Conservation (phyloP, 2,113 vertebrate species). For the Boleophthalmus pectinirostris region DNA sequence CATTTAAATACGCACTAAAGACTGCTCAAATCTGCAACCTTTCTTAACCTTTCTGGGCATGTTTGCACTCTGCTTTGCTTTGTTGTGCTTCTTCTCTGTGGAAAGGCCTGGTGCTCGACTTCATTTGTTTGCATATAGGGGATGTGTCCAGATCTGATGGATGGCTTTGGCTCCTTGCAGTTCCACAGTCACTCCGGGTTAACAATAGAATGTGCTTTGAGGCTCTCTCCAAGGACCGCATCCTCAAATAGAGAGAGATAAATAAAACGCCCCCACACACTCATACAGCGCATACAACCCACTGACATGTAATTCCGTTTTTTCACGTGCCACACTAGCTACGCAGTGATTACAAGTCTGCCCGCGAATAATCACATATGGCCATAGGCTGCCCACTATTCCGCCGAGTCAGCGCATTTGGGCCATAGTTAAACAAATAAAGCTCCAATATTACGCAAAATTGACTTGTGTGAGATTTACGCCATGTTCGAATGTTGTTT, state of each 20-base stretch:
- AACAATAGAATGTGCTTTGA: conserved; percentile 57
- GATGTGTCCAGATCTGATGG: conserved; percentile 69
- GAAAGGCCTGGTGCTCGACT: conserved; percentile 59
- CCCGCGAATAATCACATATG: conserved; percentile 20
- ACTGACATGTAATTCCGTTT: conserved; percentile 31
- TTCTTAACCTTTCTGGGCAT: conserved; percentile 42
- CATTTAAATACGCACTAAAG: conserved; percentile 44
- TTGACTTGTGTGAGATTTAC: too few relatives aligned
- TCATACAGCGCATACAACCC: conserved; percentile 11
- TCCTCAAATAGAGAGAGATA: conserved; percentile 67
- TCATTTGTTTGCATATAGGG: conserved; percentile 72
- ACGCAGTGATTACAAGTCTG: conserved; percentile 8
- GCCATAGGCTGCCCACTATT: conserved; percentile 16
- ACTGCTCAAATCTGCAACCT: conserved; percentile 52
- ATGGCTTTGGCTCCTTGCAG: conserved; percentile 59
- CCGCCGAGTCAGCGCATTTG: not conserved
- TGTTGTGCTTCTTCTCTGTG: conserved; percentile 21
- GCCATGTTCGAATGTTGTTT: too few relatives aligned
- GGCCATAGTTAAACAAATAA: not conserved
- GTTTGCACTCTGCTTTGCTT: conserved; percentile 45
- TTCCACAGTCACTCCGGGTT: conserved; percentile 50
- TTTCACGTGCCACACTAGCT: not conserved
- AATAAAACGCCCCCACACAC: conserved; percentile 55
- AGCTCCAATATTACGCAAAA: too few relatives aligned
- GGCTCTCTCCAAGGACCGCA: conserved; percentile 60